A percentile compares a stretch with the other conserved stretches of the same genome.
Conservation (phyloP, 2,797 vertebrate species). For the Phaenicophaeus curvirostris region DNA sequence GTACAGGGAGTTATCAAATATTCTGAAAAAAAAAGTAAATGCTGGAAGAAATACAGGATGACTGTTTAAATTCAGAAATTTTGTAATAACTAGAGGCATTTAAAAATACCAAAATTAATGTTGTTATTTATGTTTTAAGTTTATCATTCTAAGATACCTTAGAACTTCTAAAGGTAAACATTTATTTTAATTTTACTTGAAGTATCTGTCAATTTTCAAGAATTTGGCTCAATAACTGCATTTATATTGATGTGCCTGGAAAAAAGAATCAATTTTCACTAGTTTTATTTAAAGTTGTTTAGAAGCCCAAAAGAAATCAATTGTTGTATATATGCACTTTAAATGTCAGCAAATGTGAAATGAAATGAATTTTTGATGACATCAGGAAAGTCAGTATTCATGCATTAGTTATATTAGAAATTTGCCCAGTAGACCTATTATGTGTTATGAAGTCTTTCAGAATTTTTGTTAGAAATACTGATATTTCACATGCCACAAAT, state of each 20-base stretch:
- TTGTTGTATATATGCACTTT: not conserved
- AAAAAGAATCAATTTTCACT: constrained; percentile 25
- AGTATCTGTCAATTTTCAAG: not conserved
- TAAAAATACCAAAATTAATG: not conserved
- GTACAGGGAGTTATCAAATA: not conserved
- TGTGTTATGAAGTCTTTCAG: not conserved
- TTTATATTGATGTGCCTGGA: constrained; percentile 8
- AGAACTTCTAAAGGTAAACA: not conserved
- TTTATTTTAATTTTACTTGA: constrained; percentile 7
- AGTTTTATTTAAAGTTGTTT: constrained; percentile 23
- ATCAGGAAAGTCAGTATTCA: not conserved
- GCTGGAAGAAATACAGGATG: not conserved
- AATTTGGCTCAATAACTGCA: not conserved
- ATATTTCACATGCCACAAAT: not conserved
- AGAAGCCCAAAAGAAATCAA: constrained; percentile 24
- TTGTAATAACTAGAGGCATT: not conserved
- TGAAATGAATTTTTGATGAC: constrained; percentile 6
- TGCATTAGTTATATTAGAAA: not conserved
- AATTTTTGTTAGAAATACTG: not conserved
- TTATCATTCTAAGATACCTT: not conserved
- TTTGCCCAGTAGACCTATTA: not conserved
- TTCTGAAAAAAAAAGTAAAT: not conserved
- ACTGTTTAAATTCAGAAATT: not conserved
- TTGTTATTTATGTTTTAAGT: not conserved
- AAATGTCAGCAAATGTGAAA: constrained; percentile 43